Conservation (phyloP, 30 jellyfish, hydroid and myxozoan genomes). For the Cassiopea xamachana region DNA sequence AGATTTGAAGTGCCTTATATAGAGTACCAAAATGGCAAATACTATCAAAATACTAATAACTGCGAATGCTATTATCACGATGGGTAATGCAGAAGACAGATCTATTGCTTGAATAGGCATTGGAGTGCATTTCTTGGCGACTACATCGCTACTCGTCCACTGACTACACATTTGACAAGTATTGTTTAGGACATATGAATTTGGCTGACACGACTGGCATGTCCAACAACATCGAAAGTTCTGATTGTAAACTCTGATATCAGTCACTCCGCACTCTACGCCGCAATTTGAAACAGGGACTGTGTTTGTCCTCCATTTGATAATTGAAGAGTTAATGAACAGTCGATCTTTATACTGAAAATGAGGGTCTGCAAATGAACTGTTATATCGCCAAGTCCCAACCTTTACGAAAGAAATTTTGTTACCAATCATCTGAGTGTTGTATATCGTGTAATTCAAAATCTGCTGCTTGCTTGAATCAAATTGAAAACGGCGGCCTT, state of each 20-base stretch:
- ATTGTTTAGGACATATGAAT: slow-evolving; percentile 29
- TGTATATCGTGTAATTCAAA: slow-evolving; percentile 34
- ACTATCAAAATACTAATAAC: not conserved
- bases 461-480: slow-evolving; percentile 17
- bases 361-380: not conserved
- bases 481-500: slow-evolving; percentile 21
- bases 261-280: slow-evolving; percentile 18
- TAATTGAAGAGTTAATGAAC: not conserved
- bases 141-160: slow-evolving; percentile 13
- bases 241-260: slow-evolving; percentile 15
- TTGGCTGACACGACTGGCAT: slow-evolving; percentile 31
- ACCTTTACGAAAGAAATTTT: not conserved
- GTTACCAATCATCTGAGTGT: slow-evolving; percentile 13
- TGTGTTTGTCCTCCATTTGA: slow-evolving; percentile 31
- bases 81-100: not conserved
- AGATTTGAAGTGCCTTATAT: slow-evolving; percentile 24
- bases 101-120: slow-evolving; percentile 16
- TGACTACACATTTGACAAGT: slow-evolving; percentile 31
- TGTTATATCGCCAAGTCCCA: slow-evolving; percentile 40
- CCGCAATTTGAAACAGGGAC: slow-evolving; percentile 27
- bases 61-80: not conserved
- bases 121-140: slow-evolving; percentile 1
- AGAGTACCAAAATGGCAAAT: not conserved
- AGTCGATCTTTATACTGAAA: slow-evolving; percentile 8
- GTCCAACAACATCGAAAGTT: slow-evolving; percentile 55